A percentile compares a stretch with the other conserved stretches of the same genome.
phyloP scores from a whole-genome alignment of 2,113 vertebrate species.

The Poecilia latipinna region DNA sequence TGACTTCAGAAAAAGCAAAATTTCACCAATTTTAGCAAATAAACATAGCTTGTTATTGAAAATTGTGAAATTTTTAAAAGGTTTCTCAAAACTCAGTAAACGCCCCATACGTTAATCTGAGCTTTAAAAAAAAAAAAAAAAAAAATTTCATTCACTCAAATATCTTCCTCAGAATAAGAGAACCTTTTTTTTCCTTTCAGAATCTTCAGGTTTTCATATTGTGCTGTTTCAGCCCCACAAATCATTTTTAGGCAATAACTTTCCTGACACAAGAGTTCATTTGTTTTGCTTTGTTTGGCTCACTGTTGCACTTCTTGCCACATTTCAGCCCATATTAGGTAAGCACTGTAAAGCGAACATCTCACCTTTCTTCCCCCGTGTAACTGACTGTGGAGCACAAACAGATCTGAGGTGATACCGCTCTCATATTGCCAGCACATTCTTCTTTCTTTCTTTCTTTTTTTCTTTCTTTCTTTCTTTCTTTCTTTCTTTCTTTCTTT shows the following conservation, averaged over 20 bases:
- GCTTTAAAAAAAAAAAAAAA: too few species aligned
- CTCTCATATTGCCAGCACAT: conserved; percentile 17
- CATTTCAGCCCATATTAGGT: conserved; percentile 41
- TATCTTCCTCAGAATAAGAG: not conserved
- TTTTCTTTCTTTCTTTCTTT: too few species aligned
- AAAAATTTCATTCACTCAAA: not conserved
- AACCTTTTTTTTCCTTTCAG: not conserved
- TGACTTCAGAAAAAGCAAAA: too few species aligned
- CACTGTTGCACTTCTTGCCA: conserved; percentile 17
- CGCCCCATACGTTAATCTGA: not conserved
- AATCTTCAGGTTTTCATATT: conserved; percentile 23
- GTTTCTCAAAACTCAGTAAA: not conserved
- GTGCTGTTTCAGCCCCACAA: conserved; percentile 41
- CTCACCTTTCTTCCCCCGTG: conserved; percentile 41
- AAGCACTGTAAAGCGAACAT: conserved; percentile 22
- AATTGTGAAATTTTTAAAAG: too few species aligned
- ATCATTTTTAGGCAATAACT: conserved; percentile 25
- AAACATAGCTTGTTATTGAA: too few species aligned
- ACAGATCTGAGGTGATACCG: conserved; percentile 21
- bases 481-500: too few species aligned
- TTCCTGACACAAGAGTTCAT: conserved; percentile 36
- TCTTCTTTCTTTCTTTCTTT: too few species aligned
- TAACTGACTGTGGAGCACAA: conserved; percentile 11
- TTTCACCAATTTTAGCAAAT: too few species aligned
- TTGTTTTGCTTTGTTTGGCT: conserved; percentile 26